Percentiles rank a stretch among this genome's conserved stretches.
Conservation (phyloP, 1,140 invertebrate species). For the Eumeta japonica region DNA sequence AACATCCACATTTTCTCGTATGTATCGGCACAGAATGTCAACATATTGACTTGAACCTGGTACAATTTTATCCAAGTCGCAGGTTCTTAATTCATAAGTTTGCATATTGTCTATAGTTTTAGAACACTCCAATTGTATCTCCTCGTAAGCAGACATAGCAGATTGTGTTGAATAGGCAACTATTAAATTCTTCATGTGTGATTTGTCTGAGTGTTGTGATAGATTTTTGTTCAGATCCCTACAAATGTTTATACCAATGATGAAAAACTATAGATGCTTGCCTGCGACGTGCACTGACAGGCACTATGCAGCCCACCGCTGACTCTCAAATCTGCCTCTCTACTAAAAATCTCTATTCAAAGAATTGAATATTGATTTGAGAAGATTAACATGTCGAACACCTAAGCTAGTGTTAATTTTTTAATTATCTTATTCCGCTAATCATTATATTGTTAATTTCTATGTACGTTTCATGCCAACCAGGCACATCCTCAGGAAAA, state of each 20-base stretch:
- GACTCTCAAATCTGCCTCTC: too few relatives aligned
- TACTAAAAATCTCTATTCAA: too few relatives aligned
- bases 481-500: too few relatives aligned
- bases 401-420: too few relatives aligned
- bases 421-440: too few relatives aligned
- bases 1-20: conserved; percentile 33
- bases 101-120: conserved; percentile 27
- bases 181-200: conserved; percentile 31
- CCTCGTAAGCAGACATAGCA: conserved; percentile 35
- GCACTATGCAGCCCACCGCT: neutral
- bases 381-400: too few relatives aligned
- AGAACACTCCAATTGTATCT: conserved; percentile 38
- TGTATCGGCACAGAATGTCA: conserved; percentile 27
- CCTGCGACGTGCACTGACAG: too few relatives aligned
- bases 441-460: too few relatives aligned
- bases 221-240: neutral
- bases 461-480: too few relatives aligned
- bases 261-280: too few relatives aligned
- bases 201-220: conserved; percentile 18
- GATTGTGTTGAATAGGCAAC: conserved; percentile 37
- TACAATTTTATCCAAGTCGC: conserved; percentile 29
- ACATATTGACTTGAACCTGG: conserved; percentile 37
- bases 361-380: too few relatives aligned
- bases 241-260: neutral
- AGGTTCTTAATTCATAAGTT: conserved; percentile 36